Evolutionary conservation across 2,113 vertebrate genomes (phyloP).

Genomic region (Myrmecobius fasciatus): DNA sequence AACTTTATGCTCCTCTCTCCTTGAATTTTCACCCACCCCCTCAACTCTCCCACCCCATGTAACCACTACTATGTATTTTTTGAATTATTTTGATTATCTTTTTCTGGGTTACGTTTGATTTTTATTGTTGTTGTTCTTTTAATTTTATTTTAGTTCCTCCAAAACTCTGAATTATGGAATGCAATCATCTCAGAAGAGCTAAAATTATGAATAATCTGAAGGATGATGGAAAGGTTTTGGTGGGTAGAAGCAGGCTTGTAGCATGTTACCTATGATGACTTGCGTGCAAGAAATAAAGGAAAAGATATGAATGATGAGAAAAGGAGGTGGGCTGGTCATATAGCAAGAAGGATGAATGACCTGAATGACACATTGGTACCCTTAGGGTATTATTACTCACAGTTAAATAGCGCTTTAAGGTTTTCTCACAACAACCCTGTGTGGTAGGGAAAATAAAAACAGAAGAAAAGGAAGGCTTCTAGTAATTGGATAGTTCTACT

Average conservation of each 20-base stretch:
- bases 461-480: not conserved
- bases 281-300: not conserved
- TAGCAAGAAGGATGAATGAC: not conserved
- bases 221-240: not conserved
- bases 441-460: not conserved
- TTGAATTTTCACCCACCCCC: not conserved
- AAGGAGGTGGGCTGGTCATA: not conserved
- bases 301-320: not conserved
- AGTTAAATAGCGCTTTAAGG: not conserved
- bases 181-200: not conserved
- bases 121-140: not conserved
- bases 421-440: constrained; percentile 4
- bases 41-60: not conserved
- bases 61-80: not conserved
- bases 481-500: not conserved
- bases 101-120: not conserved
- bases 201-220: not conserved
- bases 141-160: not conserved
- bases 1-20: not conserved
- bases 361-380: not conserved
- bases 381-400: not conserved
- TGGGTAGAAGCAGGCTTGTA: not conserved
- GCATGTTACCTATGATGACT: not conserved
- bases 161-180: not conserved
- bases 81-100: not conserved